A percentile compares a stretch with the other conserved stretches of the same genome.
Evolutionary conservation across 2,888 invertebrate species (phyloP).

Genomic region (Eumacrocentrus americanus): DNA sequence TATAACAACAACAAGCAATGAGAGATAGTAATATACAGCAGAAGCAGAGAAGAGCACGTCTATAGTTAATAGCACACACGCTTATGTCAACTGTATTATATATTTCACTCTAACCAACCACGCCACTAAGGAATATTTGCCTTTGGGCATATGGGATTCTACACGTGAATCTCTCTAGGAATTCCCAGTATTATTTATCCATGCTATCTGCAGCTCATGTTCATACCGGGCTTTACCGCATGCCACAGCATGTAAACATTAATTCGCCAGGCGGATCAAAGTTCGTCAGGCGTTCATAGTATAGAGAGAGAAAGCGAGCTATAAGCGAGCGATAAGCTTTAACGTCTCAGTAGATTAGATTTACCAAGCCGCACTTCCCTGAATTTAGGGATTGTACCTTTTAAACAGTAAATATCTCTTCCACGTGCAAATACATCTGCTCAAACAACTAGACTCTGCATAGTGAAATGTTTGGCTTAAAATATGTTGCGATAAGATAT

Average conservation of each 20-base stretch:
- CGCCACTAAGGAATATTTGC: conserved; percentile 17
- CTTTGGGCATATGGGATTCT: conserved; percentile 10
- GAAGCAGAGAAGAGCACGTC: neutral
- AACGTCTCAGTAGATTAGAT: too few species aligned
- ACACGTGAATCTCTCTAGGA: conserved; percentile 19
- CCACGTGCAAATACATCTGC: too few species aligned
- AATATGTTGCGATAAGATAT: too few species aligned
- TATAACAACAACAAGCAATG: neutral
- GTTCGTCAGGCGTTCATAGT: conserved; percentile 16
- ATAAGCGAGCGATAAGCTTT: neutral
- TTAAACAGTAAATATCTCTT: too few species aligned
- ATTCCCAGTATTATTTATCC: conserved; percentile 13
- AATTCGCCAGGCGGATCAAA: conserved; percentile 20
- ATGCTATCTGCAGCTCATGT: conserved; percentile 13
- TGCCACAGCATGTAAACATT: conserved; percentile 16
- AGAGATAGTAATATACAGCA: neutral
- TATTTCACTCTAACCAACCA: conserved; percentile 17
- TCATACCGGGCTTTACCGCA: neutral
- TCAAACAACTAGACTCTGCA: too few species aligned
- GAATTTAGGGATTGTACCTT: too few species aligned
- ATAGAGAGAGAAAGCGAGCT: neutral
- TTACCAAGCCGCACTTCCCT: too few species aligned
- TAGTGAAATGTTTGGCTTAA: too few species aligned
- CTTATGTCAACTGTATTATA: conserved; percentile 12
- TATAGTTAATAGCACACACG: neutral